Conservation (phyloP, 2,797 vertebrate genomes). For the Sebastes wilsoni region DNA sequence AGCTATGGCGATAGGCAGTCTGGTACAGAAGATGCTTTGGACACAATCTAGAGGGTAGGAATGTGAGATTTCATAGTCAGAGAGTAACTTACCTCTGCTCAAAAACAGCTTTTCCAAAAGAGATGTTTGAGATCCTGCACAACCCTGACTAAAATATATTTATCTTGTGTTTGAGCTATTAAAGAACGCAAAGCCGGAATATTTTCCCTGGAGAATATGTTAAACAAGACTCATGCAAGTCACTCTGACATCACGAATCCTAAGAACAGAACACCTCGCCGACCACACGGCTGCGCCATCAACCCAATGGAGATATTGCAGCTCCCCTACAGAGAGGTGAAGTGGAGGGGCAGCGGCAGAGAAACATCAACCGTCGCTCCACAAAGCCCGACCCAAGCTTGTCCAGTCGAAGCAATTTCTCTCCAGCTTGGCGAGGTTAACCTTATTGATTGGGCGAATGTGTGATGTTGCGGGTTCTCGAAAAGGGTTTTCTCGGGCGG, state of each 20-base stretch:
- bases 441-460: constrained; percentile 72
- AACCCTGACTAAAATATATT: neutral
- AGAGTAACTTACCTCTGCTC: neutral
- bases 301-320: constrained; percentile 52
- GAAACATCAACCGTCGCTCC: constrained; percentile 22
- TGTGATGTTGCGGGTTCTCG: constrained; percentile 62
- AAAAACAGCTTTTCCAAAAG: neutral
- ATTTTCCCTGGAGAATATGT: constrained; percentile 22
- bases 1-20: neutral
- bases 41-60: neutral
- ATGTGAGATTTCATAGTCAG: neutral
- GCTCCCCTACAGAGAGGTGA: constrained; percentile 31
- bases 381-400: constrained; percentile 35
- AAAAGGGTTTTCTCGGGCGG: constrained; percentile 33
- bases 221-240: constrained; percentile 35
- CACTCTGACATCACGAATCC: constrained; percentile 6
- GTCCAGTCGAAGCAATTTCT: constrained; percentile 56
- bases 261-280: constrained; percentile 18
- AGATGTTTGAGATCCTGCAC: neutral
- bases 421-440: constrained; percentile 66
- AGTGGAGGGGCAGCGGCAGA: neutral
- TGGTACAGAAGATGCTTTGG: neutral
- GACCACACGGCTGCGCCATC: constrained; percentile 41
- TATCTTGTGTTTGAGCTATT: neutral
- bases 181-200: neutral